Evolutionary conservation across 1,140 invertebrate genomes (phyloP).

Genomic region (Tribolium madens): DNA sequence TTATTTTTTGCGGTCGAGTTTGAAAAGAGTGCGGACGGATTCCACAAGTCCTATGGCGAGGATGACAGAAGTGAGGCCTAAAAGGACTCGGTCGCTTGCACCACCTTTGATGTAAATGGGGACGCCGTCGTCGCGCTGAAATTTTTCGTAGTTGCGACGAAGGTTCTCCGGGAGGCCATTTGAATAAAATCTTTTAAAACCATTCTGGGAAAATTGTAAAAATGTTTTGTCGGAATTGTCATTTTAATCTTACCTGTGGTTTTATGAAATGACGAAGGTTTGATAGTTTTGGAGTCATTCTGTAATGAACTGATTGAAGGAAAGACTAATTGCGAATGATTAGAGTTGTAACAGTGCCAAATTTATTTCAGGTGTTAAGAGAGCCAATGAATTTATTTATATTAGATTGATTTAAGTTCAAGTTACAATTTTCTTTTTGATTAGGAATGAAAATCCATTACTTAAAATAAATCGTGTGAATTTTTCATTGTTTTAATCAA

Average conservation of each 20-base stretch:
- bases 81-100: neutral
- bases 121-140: constrained; percentile 3
- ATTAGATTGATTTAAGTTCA: too few species aligned
- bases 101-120: constrained; percentile 10
- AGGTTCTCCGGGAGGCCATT: neutral
- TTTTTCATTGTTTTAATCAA: too few species aligned
- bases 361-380: neutral
- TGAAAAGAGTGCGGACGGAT: neutral
- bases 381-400: too few species aligned
- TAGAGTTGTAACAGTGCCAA: constrained; percentile 2
- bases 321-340: neutral
- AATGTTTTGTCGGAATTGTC: neutral
- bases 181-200: neutral
- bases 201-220: neutral
- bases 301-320: constrained; percentile 3
- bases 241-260: neutral
- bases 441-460: too few species aligned
- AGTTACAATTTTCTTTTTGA: too few species aligned
- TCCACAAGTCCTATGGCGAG: neutral
- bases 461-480: too few species aligned
- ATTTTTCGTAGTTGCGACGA: constrained; percentile 2
- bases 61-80: neutral
- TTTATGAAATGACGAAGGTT: neutral
- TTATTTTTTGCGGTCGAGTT: neutral
- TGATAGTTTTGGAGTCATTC: neutral